phyloP scores from a whole-genome alignment of 2,113 vertebrate genomes.

The Tachycineta bicolor region DNA sequence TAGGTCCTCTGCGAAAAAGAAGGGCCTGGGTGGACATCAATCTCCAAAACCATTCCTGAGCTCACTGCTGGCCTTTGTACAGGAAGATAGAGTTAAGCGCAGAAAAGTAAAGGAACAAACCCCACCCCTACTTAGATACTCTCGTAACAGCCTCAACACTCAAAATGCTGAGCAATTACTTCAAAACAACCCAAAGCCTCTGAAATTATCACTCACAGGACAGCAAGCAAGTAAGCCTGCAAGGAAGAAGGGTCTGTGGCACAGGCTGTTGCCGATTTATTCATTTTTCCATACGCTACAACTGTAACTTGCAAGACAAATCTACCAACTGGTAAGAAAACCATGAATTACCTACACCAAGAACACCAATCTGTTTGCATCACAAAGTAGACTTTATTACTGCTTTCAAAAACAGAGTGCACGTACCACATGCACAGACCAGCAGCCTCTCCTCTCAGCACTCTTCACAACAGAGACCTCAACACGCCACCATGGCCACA shows the following conservation, averaged over 20 bases:
- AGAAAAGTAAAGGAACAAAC: background rate
- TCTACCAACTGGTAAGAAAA: background rate
- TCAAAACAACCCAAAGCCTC: background rate
- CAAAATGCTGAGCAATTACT: background rate
- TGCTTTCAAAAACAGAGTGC: background rate
- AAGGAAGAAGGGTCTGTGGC: background rate
- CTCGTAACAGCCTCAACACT: background rate
- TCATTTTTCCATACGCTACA: background rate
- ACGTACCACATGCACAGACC: background rate
- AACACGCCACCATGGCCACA: rapidly evolving
- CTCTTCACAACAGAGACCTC: background rate
- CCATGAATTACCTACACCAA: background rate
- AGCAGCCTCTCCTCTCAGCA: background rate
- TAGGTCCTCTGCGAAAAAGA: background rate
- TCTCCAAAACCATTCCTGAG: background rate
- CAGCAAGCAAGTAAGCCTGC: background rate
- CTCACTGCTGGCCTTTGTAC: background rate
- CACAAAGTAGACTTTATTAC: background rate
- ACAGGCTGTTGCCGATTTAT: background rate
- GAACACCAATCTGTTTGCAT: background rate
- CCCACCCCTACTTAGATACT: background rate
- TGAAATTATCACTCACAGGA: background rate
- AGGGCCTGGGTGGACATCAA: background rate
- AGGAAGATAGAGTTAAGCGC: background rate
- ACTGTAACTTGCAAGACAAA: background rate